Evolutionary conservation across 2,888 invertebrate species (phyloP), one percentile per base, ranked within the genome.

Genomic region (Caenorhabditis macrosperma): DNA sequence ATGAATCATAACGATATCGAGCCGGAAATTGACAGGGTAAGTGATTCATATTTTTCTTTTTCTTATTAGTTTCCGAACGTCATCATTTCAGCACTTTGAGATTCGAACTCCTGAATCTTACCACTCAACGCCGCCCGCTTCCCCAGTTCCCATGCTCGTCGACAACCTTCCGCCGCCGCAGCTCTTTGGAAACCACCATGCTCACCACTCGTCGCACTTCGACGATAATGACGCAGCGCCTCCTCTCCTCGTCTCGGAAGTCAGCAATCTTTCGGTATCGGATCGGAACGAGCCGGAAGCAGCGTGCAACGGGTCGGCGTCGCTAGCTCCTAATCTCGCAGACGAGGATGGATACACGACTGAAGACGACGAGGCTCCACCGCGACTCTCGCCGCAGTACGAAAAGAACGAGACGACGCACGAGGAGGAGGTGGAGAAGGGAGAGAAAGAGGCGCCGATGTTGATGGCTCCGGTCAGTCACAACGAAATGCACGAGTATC

Each of bases 331-430:
- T 20, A 74, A 28, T 24, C 0, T 48, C 6, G 44, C 22, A 9
- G 48, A 61, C 4, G 50, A 28, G 0, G 64, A 66, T 6, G 69
- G 48, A 15, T 71, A 67, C 46, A 60, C 78, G 9, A 48, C 50
- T 3, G 77, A 44, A 30, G 83, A 83, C 15, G 83, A 83, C 33
- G 83, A 83, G 10, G 83, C 78, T 6, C 83, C 83, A 22, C 83
- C 83, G 33, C 60, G 68, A 54, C 63, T 83, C 10, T 83, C 83
- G 15, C 83, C 83, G 3, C 60, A 74, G 26, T 66, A 74, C 26
- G 77, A 61, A n/a, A 67, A 66, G 7, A 33, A 17, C 5, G 80
- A 77, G 17, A 33, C n/a, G n/a, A n/a, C 24, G 5, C 38, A 63
- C 15, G 48, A 55, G 20, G 72, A 78, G 33, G 52, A 69, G 24